phyloP scores from a whole-genome alignment of 2,797 vertebrate genomes.

The Pipistrellus pipistrellus region DNA sequence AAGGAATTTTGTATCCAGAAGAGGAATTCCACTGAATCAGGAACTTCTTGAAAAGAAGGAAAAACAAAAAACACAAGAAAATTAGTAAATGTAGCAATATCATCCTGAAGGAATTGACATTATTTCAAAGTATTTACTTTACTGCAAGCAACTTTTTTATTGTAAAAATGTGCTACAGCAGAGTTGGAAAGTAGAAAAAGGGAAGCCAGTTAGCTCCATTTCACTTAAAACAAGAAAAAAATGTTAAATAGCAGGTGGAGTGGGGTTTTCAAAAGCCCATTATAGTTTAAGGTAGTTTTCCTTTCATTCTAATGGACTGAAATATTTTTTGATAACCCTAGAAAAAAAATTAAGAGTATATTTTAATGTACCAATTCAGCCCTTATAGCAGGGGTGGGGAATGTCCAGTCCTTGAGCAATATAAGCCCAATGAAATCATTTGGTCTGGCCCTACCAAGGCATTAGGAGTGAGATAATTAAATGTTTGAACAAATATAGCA shows the following conservation, averaged over 20 bases:
- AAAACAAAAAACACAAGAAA: background rate
- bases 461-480: no score
- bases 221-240: conserved; percentile 50
- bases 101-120: background rate
- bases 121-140: conserved; percentile 55
- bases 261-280: conserved; percentile 21
- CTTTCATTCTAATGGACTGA: background rate
- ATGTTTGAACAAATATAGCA: no score
- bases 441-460: no score
- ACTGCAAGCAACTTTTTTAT: background rate
- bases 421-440: no score
- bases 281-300: background rate
- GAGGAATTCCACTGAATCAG: background rate
- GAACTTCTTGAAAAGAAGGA: conserved; percentile 18
- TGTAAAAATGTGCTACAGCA: background rate
- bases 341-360: background rate
- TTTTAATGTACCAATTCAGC: background rate
- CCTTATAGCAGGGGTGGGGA: background rate
- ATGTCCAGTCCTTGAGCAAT: no score
- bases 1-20: background rate
- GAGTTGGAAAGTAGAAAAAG: conserved; percentile 14
- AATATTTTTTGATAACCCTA: background rate
- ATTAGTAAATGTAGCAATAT: conserved; percentile 37
- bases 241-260: background rate
- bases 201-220: conserved; percentile 27